Base-by-base conservation (phyloP, 2,113 vertebrate species). In the Microcebus griseorufus region DNA sequence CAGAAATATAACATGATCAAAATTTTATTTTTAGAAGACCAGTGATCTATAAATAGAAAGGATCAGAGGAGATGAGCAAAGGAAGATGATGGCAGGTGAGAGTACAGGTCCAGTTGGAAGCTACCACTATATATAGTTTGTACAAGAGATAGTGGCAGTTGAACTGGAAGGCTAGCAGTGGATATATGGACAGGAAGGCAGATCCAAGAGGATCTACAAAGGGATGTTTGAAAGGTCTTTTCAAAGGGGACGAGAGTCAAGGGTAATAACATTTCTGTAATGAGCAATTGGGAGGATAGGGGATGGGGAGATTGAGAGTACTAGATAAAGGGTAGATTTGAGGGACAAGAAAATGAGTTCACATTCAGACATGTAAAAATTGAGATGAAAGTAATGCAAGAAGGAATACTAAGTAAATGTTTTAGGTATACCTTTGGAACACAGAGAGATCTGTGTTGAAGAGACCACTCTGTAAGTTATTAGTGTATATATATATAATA, bases 21-120 rank as follows among this genome's bases (percentile, higher is more conserved):
- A 42, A 64, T 79, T 84, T 94, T 37, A 75, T 80, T 51, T 95
- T 64, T 76, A 80, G 86, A 96, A 93, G 42, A 89, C 27, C 25
- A 64, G 64, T 76, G 4, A 11, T 80, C 58, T 86, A 6, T 29
- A 64, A 72, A 3, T 48, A 73, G 29, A 62, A 88, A 64, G 8
- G 34, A 80, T 12, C 85, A n/a, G 9, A 93, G 55, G 34, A 76
- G 11, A 85, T 64, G 45, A 86, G 18, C 48, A 75, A 84, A 93
- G 37, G 18, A 58, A 51, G 32, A 64, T 39, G 18, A 39, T 27
- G 14, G 18, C 27, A 84, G 27, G 11, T 80, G 23, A 79, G 11
- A 83, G 3, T n/a, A 72, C 53, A 93, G 9, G 29, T 12, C 32
- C 48, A 69, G 3, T 0, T 51, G 34, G 79, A 87, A 20, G 8